These are phyloP conservation scores for Watsonalla binaria DNA, from an alignment of 2,888 invertebrate genomes.

Conservation along the genomic window DNA sequence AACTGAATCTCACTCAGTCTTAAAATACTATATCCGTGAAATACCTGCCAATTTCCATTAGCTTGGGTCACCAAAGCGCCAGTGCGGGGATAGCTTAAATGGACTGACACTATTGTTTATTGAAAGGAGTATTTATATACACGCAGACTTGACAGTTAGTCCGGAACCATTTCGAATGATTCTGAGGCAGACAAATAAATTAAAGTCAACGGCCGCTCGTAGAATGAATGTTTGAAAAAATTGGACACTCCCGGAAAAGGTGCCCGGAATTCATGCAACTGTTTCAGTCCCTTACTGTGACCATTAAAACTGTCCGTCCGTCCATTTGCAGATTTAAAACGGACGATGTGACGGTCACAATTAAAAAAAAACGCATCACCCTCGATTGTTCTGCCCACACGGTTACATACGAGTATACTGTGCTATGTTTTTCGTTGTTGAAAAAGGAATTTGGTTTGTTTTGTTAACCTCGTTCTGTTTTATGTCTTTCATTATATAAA, in stretches of 20 bases:
- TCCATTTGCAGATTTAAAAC: conserved; percentile 65
- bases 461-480: too few relatives aligned
- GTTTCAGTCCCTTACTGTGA: conserved; percentile 55
- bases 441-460: neutral
- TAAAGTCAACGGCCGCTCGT: conserved; percentile 48
- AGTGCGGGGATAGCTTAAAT: neutral
- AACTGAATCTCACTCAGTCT: too few relatives aligned
- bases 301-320: conserved; percentile 68
- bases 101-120: neutral
- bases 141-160: conserved; percentile 5
- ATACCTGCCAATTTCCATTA: too few relatives aligned
- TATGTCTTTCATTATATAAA: too few relatives aligned
- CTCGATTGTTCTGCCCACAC: conserved; percentile 45
- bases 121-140: neutral
- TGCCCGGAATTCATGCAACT: conserved; percentile 55
- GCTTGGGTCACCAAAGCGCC: too few relatives aligned
- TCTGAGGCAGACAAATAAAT: conserved; percentile 59
- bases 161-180: conserved; percentile 31
- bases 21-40: too few relatives aligned
- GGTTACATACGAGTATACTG: conserved; percentile 4
- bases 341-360: conserved; percentile 55
- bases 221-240: conserved; percentile 49
- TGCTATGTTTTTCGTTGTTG: neutral
- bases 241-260: conserved; percentile 42
- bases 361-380: conserved; percentile 65